These are phyloP conservation scores for Netelia fuscicornis DNA, from an alignment of 2,888 invertebrate genomes.

Conservation along the genomic window DNA sequence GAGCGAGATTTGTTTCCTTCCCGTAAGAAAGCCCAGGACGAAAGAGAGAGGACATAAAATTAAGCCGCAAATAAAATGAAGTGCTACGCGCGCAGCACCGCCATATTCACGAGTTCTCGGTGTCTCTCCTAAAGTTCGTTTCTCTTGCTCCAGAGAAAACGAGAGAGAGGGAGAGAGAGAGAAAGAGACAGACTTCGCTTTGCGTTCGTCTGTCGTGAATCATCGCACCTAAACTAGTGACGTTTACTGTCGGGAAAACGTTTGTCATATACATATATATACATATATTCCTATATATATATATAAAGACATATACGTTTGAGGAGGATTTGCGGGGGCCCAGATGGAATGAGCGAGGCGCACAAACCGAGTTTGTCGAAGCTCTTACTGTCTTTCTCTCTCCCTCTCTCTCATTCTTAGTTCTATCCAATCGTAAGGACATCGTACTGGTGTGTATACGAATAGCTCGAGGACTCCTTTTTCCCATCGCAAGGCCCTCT, in stretches of 20 bases:
- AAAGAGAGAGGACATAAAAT: conserved; percentile 78
- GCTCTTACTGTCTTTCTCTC: conserved; percentile 21
- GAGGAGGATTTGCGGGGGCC: conserved; percentile 63
- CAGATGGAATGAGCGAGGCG: conserved; percentile 22
- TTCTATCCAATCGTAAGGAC: conserved; percentile 35
- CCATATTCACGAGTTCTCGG: background rate
- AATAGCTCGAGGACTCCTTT: background rate
- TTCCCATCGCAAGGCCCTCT: background rate
- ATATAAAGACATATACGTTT: conserved; percentile 1
- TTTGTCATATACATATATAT: conserved; percentile 79
- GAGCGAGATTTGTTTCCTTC: conserved; percentile 8
- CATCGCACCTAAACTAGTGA: conserved; percentile 82
- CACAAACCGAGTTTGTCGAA: conserved; percentile 59
- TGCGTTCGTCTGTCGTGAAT: conserved; percentile 78
- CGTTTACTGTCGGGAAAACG: conserved; percentile 83
- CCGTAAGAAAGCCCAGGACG: conserved; percentile 38
- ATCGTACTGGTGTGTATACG: conserved; percentile 11
- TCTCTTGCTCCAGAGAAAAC: conserved; percentile 25
- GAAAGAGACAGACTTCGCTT: conserved; percentile 68
- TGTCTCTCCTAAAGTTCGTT: conserved; percentile 20
- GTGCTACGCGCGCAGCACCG: conserved; percentile 56
- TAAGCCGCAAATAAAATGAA: conserved; percentile 83
- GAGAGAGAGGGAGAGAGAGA: conserved; percentile 53
- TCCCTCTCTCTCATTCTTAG: background rate
- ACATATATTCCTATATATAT: conserved; percentile 20